Percentiles rank a stretch among this genome's conserved stretches.
These are phyloP conservation scores for Lochmaea crataegi DNA, from an alignment of 2,888 invertebrate genomes.

Conservation along the genomic window DNA sequence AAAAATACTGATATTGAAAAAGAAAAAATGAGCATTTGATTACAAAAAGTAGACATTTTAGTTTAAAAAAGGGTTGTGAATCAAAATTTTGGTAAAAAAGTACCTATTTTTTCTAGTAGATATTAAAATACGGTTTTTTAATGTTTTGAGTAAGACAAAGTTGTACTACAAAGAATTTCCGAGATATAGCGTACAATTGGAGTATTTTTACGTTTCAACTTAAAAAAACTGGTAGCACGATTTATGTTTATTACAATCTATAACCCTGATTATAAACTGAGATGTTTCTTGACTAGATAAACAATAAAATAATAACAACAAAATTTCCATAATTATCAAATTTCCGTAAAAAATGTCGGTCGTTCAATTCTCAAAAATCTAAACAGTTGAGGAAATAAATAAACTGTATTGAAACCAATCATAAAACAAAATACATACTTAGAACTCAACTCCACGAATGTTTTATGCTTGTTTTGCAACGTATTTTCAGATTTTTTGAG, in stretches of 20 bases:
- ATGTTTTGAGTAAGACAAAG: too few species aligned
- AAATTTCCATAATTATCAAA: constrained; percentile 57
- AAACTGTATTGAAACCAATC: constrained; percentile 83
- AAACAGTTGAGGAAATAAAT: constrained; percentile 83
- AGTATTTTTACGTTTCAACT: neutral
- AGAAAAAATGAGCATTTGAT: too few species aligned
- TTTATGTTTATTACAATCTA: neutral
- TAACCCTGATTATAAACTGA: constrained; percentile 8
- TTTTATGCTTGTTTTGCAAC: constrained; percentile 76
- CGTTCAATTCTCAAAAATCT: constrained; percentile 80
- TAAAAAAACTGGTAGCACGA: too few species aligned
- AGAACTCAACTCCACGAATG: constrained; percentile 83
- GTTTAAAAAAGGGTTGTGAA: too few species aligned
- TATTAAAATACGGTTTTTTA: too few species aligned
- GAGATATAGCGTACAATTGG: neutral
- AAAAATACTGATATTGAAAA: too few species aligned
- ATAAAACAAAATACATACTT: constrained; percentile 85
- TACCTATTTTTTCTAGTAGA: too few species aligned
- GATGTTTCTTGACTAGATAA: constrained; percentile 25
- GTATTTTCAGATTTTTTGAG: constrained; percentile 74
- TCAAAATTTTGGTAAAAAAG: too few species aligned
- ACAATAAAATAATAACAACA: neutral
- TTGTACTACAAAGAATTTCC: too few species aligned
- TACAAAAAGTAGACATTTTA: too few species aligned
- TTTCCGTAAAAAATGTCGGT: constrained; percentile 87